A percentile compares a stretch with the other conserved stretches of the same genome.
These are phyloP conservation scores for Corticium candelabrum DNA, from an alignment of 37 sponge, comb jelly and placozoan genomes.

Conservation along the genomic window DNA sequence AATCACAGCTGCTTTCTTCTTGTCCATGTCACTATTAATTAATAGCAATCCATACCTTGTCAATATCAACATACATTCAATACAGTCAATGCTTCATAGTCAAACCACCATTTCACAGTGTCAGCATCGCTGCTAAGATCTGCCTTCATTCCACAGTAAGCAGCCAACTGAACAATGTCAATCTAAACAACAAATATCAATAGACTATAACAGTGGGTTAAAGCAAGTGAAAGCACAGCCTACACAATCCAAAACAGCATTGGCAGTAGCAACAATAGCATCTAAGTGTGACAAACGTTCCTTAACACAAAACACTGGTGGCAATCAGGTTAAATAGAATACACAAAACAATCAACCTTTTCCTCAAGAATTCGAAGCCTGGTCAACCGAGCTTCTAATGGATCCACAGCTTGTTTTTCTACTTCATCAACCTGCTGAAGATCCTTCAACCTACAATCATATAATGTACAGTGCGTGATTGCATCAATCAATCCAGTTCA, in stretches of 20 bases:
- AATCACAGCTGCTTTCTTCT: conserved; percentile 24
- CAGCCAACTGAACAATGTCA: conserved; percentile 26
- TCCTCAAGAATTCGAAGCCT: not conserved
- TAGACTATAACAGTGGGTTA: conserved; percentile 8
- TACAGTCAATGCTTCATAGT: too few species aligned
- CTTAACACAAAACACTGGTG: too few species aligned
- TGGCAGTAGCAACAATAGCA: not conserved
- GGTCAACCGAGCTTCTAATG: not conserved
- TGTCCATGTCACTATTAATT: conserved; percentile 53
- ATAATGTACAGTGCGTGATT: too few species aligned
- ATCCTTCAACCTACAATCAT: not conserved
- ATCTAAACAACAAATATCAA: conserved; percentile 21
- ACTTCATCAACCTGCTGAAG: not conserved
- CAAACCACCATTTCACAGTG: too few species aligned
- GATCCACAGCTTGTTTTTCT: not conserved
- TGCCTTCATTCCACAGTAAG: conserved; percentile 41
- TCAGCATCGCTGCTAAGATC: conserved; percentile 37
- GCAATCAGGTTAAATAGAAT: too few species aligned
- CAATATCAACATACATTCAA: too few species aligned
- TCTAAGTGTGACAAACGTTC: not conserved
- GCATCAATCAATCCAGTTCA: too few species aligned
- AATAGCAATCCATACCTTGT: too few species aligned
- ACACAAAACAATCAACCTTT: not conserved
- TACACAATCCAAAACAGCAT: not conserved
- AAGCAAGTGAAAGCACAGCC: too few species aligned